Evolutionary conservation across 35 echinoderm and acorn worm species (phyloP).

Genomic region (Acanthaster planci): DNA sequence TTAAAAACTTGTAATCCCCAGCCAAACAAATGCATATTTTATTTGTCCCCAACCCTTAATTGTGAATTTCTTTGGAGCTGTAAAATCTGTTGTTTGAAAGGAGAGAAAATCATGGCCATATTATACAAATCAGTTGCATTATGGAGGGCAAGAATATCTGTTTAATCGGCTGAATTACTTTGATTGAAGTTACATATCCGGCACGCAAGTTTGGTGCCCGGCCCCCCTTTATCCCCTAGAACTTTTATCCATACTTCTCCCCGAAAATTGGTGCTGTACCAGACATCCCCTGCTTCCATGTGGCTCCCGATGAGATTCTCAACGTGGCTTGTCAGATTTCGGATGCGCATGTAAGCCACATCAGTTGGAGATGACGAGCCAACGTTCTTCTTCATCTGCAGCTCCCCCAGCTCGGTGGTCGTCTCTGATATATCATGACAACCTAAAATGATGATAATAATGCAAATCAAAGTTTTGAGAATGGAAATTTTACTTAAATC

Average conservation of each 20-base stretch:
- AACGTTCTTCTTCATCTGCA: not conserved
- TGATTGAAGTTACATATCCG: not conserved
- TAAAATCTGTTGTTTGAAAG: not conserved
- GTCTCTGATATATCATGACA: not conserved
- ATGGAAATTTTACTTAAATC: not conserved
- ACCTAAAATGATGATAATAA: not conserved
- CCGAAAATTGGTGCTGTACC: not conserved
- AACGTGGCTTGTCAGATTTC: not conserved
- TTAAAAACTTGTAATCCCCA: constrained; percentile 44
- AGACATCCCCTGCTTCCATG: not conserved
- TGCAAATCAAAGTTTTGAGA: not conserved
- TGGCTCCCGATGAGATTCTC: not conserved
- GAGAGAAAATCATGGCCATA: too few species aligned
- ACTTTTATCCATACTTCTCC: not conserved
- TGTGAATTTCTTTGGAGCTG: not conserved
- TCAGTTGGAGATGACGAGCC: not conserved
- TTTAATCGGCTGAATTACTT: too few species aligned
- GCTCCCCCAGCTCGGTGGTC: not conserved
- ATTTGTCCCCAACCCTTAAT: not conserved
- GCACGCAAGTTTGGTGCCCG: not conserved
- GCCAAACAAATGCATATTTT: not conserved
- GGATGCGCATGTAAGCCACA: not conserved
- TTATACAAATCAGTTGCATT: too few species aligned
- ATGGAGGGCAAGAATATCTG: too few species aligned
- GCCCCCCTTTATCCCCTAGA: not conserved